Conservation (phyloP, 1,140 invertebrate genomes). For the Bombus huntii region DNA sequence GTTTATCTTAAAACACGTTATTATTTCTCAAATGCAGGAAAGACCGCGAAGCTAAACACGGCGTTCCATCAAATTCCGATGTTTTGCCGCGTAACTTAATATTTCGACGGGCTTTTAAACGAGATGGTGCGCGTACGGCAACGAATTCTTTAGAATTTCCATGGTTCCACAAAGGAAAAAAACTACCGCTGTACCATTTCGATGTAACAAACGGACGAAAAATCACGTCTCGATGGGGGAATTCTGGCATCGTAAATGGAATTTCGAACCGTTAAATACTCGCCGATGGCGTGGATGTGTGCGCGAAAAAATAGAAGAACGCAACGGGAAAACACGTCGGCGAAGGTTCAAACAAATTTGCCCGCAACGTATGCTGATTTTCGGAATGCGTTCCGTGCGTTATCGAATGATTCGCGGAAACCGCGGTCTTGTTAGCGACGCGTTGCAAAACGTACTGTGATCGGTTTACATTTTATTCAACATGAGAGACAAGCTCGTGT, state of each 20-base stretch:
- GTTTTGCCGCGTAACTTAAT: not conserved
- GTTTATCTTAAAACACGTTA: not conserved
- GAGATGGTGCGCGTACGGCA: not conserved
- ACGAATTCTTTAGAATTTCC: not conserved
- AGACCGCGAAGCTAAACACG: not conserved
- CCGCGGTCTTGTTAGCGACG: slow-evolving; percentile 9
- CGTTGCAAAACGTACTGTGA: not conserved
- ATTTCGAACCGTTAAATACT: slow-evolving; percentile 18
- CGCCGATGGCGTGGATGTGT: not conserved
- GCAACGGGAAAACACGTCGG: not conserved
- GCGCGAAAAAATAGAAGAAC: no score
- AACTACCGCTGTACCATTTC: not conserved
- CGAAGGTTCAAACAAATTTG: slow-evolving; percentile 14
- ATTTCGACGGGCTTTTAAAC: not conserved
- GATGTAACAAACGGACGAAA: not conserved
- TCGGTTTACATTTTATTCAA: slow-evolving; percentile 25
- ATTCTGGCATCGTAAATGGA: not conserved
- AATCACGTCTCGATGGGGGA: not conserved
- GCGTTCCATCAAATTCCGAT: not conserved
- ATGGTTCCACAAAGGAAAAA: not conserved
- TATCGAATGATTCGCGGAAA: slow-evolving; percentile 4
- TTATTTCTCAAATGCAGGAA: not conserved
- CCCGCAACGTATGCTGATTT: slow-evolving; percentile 20
- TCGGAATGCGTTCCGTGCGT: not conserved
- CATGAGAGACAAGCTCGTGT: not conserved